Base-by-base conservation (phyloP, 2,113 vertebrate genomes). In the Apodemus sylvaticus region DNA sequence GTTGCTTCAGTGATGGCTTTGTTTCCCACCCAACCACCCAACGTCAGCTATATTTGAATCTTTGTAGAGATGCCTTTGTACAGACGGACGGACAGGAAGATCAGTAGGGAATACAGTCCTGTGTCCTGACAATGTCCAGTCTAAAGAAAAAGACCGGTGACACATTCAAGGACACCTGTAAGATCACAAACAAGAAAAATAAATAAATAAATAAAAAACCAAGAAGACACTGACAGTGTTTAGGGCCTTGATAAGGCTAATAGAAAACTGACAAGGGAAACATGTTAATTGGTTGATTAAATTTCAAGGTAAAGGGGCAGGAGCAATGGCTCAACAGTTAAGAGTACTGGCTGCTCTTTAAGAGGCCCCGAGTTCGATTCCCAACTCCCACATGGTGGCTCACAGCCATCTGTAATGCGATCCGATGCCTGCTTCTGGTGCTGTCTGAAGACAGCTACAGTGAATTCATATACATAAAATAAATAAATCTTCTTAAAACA, bases 241-340 rank as follows among this genome's bases (percentile, higher is more conserved):
- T 85, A 60, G 62, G 34, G 36, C 64, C 64, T 22, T 1, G 5
- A 42, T 78, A 68, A n/a, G 45, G 8, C 66, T 91, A 55, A 58
- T 26, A 86, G 77, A 88, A 94, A 89, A 95, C 26, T 42, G 36
- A 70, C 92, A 88, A 39, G 24, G 45, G 74, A 89, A 77, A 97
- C 90, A 81, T 76, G 45, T 82, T 70, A 14, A 83, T 53, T 78
- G 53, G 83, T 87, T 88, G 81, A 89, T 83, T 91, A 85, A 48
- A 93, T 94, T 92, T 88, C 58, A 81, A 60, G 89, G 34, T 42
- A 39, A 53, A 90, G 79, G 62, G 29, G 29, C 64, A 31, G 29
- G 29, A 29, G 29, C 31, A 29, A 66, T 66, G 64, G 64, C 64
- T 66, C 64, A 66, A 31, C 9, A 11, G 26, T 64, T 64, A 64